Base-by-base conservation (phyloP, 2,113 vertebrate genomes). In the Macaca nemestrina region DNA sequence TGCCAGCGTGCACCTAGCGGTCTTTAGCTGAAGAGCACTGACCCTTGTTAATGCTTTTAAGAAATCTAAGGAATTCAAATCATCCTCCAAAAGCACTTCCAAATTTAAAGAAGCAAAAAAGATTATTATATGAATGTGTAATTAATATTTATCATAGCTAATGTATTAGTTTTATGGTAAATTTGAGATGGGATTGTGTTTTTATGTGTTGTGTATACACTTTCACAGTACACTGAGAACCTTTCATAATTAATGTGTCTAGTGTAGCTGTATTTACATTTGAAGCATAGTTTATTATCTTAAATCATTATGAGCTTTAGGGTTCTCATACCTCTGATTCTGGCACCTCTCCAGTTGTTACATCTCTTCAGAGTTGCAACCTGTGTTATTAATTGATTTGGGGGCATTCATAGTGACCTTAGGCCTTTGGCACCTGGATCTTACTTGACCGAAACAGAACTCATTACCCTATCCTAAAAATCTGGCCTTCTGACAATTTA, bases 71-170 rank as follows among this genome's bases (percentile, higher is more conserved):
- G 50, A 91, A 64, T 55, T 78, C n/a, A 79, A 79, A 64, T 48
- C 72, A 86, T 5, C 10, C 38, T 88, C 81, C 55, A n/a, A 81
- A 92, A 81, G 61, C 16, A 72, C 27, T 52, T 97, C 32, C 35
- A 55, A 90, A 90, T 93, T 17, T 55, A 81, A 81, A 61, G 78
- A 88, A 52, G 48, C 61, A 67, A 93, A 72, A 87, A 82, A 84
- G 57, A 88, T 82, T 83, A 84, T 80, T 57, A 80, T 17, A 25
- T 88, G 78, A 75, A 95, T 75, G n/a, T 73, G 72, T 78, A 90
- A 88, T 94, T 94, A 90, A 92, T 64, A 96, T 90, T 95, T 96
- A 94, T 82, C 93, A 93, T 18, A 92, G 45, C 32, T 68, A 73
- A 93, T 22, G 8, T 43, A 85, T 92, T 94, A 23, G 38, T 90